Evolutionary conservation across 2,797 vertebrate species (phyloP), one percentile per base, ranked within the genome.

Genomic region (Anomalospiza imberbis): DNA sequence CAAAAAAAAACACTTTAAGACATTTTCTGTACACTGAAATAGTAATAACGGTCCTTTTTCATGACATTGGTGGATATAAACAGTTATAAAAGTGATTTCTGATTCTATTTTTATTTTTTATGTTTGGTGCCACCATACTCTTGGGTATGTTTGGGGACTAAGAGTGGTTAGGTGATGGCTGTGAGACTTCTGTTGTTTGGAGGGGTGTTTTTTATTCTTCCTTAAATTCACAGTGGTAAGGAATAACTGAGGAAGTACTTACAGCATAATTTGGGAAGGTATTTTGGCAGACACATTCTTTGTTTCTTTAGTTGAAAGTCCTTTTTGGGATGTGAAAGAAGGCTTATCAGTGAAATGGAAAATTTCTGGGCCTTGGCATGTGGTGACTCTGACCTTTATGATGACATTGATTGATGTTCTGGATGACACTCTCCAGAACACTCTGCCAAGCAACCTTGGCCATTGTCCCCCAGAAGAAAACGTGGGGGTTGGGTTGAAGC

Each of bases 371-470:
- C 26, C 21, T 87, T 71, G 40, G 63, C 53, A 34, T 50, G 70
- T 70, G 62, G 76, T 68, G 70, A n/a, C 54, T 91, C 38, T 79
- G 91, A 91, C 82, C 88, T 94, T 91, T 88, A 62, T 60, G 54
- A 48, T 78, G 93, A 62, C 3, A 1, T 38, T 93, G 92, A 94
- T 88, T 85, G 77, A 85, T 96, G 63, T 58, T 95, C 51, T 88
- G 70, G 62, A 66, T 65, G 73, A 32, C 17, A 14, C 73, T 83
- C 29, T 36, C 58, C 66, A 85, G 60, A 81, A 58, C 38, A 72
- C 54, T 31, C 38, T 94, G 94, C 89, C 91, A 94, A 91, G 71
- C 12, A 70, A 20, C 53, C 66, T 88, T 88, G 88, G 74, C 67
- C 44, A 19, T 62, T 81, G 38, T 51, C 94, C 31, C 29, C 51